phyloP scores from a whole-genome alignment of 2,888 invertebrate species.

The Tortricodes alternella region DNA sequence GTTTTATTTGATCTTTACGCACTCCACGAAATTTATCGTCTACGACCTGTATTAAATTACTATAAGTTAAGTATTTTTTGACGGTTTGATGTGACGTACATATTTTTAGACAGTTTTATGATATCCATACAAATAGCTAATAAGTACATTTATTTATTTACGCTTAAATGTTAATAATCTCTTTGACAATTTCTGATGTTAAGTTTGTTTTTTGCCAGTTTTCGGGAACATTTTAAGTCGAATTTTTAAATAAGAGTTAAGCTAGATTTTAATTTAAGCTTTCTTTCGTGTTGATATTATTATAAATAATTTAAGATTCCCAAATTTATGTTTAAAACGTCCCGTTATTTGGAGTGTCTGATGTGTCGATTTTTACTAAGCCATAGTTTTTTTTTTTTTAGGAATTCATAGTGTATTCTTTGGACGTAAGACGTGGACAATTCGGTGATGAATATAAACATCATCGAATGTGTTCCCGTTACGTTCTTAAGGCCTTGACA shows the following conservation, averaged over 20 bases:
- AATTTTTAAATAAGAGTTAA: background rate
- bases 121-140: background rate
- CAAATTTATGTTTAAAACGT: background rate
- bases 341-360: too few species aligned
- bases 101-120: slow-evolving; percentile 22
- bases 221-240: background rate
- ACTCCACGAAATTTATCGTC: slow-evolving; percentile 6
- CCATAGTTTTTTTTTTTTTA: too few species aligned
- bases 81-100: slow-evolving; percentile 19
- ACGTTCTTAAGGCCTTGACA: too few species aligned
- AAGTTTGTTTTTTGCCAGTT: slow-evolving; percentile 24
- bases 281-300: background rate
- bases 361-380: too few species aligned
- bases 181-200: slow-evolving; percentile 2
- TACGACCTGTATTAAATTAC: too few species aligned
- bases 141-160: background rate
- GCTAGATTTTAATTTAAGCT: background rate
- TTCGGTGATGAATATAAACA: too few species aligned
- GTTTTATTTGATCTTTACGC: background rate
- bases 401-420: too few species aligned
- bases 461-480: too few species aligned
- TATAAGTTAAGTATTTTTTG: slow-evolving; percentile 13
- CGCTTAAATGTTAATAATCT: slow-evolving; percentile 4
- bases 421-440: too few species aligned
- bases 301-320: background rate